These are phyloP conservation scores for Rhabdophis nuchalis DNA, from an alignment of 2,797 vertebrate genomes.

Conservation along the genomic window DNA sequence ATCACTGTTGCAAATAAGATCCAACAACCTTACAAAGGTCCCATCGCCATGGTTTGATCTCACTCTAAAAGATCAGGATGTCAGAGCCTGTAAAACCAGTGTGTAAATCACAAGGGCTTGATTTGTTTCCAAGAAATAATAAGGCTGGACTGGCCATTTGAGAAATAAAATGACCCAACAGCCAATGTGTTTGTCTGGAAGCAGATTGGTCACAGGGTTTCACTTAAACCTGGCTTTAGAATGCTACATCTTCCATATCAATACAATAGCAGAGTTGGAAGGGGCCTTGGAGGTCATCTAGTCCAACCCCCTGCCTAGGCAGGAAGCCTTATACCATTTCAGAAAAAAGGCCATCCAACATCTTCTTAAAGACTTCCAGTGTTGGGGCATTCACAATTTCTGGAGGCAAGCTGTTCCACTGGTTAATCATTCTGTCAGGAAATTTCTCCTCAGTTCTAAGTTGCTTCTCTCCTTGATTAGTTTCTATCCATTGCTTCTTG, in stretches of 20 bases:
- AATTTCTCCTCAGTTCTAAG: too few species aligned
- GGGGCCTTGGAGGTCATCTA: too few species aligned
- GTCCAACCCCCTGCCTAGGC: too few species aligned
- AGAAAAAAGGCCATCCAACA: too few species aligned
- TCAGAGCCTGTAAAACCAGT: neutral
- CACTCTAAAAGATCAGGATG: neutral
- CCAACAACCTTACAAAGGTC: neutral
- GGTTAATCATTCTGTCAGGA: too few species aligned
- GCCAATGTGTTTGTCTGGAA: neutral
- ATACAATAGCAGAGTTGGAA: too few species aligned
- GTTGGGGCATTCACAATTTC: too few species aligned
- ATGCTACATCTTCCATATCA: rapidly evolving
- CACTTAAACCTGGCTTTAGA: rapidly evolving
- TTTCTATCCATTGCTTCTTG: too few species aligned
- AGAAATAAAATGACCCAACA: rapidly evolving
- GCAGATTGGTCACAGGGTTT: rapidly evolving
- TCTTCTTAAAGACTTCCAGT: too few species aligned
- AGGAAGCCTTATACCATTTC: too few species aligned
- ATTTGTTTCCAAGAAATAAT: neutral
- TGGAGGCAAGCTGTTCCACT: too few species aligned
- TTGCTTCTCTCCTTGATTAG: too few species aligned
- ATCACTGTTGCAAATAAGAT: neutral
- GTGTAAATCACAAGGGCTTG: neutral
- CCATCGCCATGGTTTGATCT: neutral
- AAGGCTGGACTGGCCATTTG: neutral